phyloP scores from a whole-genome alignment of 2,888 invertebrate genomes.

The Lacanobia oleracea region DNA sequence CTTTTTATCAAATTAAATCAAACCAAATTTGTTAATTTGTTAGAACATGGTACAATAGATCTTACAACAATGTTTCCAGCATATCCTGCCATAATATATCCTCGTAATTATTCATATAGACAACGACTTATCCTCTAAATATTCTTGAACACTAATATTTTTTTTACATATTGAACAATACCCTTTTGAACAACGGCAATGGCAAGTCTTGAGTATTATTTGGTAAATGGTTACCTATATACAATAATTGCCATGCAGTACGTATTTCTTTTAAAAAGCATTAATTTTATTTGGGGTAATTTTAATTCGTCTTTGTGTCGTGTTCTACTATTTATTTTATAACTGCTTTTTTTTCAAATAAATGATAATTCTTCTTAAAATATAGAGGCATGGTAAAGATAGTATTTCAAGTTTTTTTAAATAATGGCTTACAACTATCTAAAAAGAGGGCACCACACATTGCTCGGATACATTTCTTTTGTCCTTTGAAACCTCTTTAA shows the following conservation, averaged over 20 bases:
- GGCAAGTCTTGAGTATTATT: neutral
- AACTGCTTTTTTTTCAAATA: neutral
- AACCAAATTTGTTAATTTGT: too few species aligned
- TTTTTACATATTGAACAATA: neutral
- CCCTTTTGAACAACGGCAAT: neutral
- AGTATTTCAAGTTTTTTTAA: neutral
- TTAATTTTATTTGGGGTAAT: neutral
- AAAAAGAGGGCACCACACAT: too few species aligned
- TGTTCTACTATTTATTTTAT: neutral
- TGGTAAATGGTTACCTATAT: neutral
- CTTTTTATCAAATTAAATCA: too few species aligned
- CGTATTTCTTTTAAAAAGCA: neutral
- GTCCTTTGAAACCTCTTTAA: too few species aligned
- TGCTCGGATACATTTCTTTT: too few species aligned
- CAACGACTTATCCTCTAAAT: neutral
- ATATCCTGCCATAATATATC: too few species aligned
- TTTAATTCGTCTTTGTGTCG: neutral
- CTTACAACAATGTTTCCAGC: too few species aligned
- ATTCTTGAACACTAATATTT: neutral
- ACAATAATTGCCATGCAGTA: neutral
- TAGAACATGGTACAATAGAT: too few species aligned
- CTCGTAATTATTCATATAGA: too few species aligned
- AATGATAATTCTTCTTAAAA: neutral
- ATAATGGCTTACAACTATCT: too few species aligned
- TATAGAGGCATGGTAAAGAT: neutral